Conservation (phyloP, 2,888 invertebrate genomes). For the Acronicta psi region DNA sequence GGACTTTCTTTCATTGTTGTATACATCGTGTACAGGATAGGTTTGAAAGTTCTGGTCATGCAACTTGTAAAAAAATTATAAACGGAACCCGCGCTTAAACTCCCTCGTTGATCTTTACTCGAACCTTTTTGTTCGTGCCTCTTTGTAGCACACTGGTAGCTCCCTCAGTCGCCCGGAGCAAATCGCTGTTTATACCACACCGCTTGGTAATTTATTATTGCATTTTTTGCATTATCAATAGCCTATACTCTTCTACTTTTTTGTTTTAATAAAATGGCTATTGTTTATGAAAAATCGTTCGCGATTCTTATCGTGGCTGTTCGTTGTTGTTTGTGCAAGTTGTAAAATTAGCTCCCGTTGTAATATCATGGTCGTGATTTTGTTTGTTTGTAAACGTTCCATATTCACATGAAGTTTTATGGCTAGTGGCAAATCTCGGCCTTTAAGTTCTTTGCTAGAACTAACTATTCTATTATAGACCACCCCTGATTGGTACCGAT, state of each 20-base stretch:
- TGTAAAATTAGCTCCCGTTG: slow-evolving; percentile 53
- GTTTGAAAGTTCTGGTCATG: no score
- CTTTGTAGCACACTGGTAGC: slow-evolving; percentile 84
- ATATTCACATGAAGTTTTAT: neutral
- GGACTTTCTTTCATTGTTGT: no score
- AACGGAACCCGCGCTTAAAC: slow-evolving; percentile 38
- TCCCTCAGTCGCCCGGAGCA: slow-evolving; percentile 84
- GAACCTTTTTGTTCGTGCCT: slow-evolving; percentile 55
- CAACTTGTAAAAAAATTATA: neutral
- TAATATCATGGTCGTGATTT: slow-evolving; percentile 25
- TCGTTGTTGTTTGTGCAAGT: slow-evolving; percentile 64
- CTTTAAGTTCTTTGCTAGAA: no score
- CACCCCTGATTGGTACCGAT: no score
- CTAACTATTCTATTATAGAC: no score
- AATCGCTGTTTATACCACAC: slow-evolving; percentile 88
- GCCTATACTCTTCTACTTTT: slow-evolving; percentile 82
- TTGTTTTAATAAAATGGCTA: slow-evolving; percentile 87
- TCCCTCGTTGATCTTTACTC: slow-evolving; percentile 31
- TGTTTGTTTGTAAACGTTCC: slow-evolving; percentile 33
- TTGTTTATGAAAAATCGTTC: slow-evolving; percentile 87
- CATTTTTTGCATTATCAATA: slow-evolving; percentile 89
- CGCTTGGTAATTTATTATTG: slow-evolving; percentile 87
- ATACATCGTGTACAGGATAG: no score
- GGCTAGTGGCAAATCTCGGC: no score
- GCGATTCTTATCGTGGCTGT: slow-evolving; percentile 78